Percentiles rank a stretch among this genome's conserved stretches.
Evolutionary conservation across 2,797 vertebrate genomes (phyloP).

Genomic region (Selene dorsalis): DNA sequence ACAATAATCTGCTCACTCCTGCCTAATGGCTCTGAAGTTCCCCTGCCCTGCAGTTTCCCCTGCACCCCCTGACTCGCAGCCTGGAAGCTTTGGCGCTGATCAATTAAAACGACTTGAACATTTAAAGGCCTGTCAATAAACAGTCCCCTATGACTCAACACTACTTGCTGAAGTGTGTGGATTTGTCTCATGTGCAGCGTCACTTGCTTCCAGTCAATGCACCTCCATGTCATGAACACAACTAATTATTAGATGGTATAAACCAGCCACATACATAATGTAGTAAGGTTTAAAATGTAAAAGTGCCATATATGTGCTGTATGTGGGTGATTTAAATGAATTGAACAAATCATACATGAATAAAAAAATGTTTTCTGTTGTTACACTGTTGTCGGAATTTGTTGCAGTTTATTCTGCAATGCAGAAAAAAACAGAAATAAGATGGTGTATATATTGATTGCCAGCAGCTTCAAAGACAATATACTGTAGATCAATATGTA

Average conservation of each 20-base stretch:
- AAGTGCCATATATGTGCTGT: not conserved
- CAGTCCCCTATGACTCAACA: slow-evolving; percentile 81
- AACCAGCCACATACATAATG: slow-evolving; percentile 49
- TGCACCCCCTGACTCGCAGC: slow-evolving; percentile 68
- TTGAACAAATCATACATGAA: not conserved
- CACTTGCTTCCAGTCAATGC: slow-evolving; percentile 76
- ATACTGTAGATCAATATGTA: not conserved
- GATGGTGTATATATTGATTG: not conserved
- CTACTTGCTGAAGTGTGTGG: slow-evolving; percentile 77
- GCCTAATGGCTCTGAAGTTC: slow-evolving; percentile 84
- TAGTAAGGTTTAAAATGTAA: slow-evolving; percentile 25
- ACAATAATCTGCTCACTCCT: slow-evolving; percentile 82
- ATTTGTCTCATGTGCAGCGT: slow-evolving; percentile 76
- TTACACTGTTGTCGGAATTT: slow-evolving; percentile 1
- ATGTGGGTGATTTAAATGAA: not conserved
- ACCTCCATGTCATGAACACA: slow-evolving; percentile 76
- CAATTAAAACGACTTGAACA: slow-evolving; percentile 88
- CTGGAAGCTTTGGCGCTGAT: slow-evolving; percentile 81
- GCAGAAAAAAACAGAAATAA: not conserved
- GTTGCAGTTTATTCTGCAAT: not conserved
- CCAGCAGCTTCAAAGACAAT: not conserved
- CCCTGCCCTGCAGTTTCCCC: slow-evolving; percentile 57
- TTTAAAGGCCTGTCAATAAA: slow-evolving; percentile 87
- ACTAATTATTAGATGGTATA: slow-evolving; percentile 58
- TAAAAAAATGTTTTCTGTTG: not conserved